These are phyloP conservation scores for Amblyopsis hoosieri DNA, from an alignment of 2,797 vertebrate genomes.

Conservation along the genomic window DNA sequence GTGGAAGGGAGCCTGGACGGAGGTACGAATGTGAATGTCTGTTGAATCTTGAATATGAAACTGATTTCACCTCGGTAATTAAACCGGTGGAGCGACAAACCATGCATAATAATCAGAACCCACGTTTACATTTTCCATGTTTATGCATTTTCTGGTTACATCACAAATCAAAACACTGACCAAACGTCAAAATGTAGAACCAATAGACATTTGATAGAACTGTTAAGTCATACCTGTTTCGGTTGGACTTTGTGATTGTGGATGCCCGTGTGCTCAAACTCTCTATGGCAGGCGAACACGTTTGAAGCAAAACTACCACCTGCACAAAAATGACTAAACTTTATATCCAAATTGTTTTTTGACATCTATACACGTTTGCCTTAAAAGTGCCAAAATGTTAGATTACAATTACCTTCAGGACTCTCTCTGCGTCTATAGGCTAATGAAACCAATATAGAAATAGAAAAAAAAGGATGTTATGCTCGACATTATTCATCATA, in stretches of 20 bases:
- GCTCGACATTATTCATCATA: not conserved
- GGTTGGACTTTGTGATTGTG: conserved; percentile 37
- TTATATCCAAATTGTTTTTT: not conserved
- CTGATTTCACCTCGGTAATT: no score
- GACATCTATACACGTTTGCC: not conserved
- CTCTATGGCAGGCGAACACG: conserved; percentile 45
- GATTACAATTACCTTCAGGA: conserved; percentile 53
- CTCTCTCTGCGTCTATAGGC: conserved; percentile 57
- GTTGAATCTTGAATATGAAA: no score
- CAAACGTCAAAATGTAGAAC: not conserved
- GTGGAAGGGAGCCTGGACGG: no score
- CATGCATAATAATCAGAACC: no score
- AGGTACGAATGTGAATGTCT: no score
- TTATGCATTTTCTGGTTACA: no score
- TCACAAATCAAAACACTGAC: no score
- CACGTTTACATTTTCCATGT: no score
- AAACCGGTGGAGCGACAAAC: no score
- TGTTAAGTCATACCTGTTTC: conserved; percentile 42
- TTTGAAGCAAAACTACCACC: conserved; percentile 57
- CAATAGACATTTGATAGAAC: not conserved
- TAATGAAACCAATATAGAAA: conserved; percentile 16
- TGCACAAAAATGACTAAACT: conserved; percentile 26
- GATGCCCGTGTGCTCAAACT: conserved; percentile 27
- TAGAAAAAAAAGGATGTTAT: not conserved
- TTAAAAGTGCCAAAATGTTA: not conserved